Evolutionary conservation across 2,113 vertebrate genomes (phyloP).

Genomic region (Phoenicopterus ruber): DNA sequence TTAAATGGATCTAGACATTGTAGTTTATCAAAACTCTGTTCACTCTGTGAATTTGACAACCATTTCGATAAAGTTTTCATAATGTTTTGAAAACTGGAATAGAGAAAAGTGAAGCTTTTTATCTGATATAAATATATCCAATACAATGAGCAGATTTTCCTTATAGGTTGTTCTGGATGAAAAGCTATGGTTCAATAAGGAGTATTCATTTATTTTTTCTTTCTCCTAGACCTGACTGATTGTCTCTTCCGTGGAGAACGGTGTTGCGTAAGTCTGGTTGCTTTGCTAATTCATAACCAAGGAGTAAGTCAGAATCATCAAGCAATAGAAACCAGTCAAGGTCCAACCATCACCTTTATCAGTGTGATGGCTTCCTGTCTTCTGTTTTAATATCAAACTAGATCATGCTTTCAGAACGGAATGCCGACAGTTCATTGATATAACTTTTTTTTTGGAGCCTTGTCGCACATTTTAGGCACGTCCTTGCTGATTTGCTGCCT

Average conservation of each 20-base stretch:
- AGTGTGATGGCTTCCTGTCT: neutral
- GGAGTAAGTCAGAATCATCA: neutral
- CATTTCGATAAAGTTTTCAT: neutral
- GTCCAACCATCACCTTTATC: neutral
- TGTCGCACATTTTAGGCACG: neutral
- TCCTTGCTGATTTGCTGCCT: neutral
- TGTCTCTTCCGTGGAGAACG: neutral
- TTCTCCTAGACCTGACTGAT: neutral
- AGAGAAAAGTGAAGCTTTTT: neutral
- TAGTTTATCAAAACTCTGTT: neutral
- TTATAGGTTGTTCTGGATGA: neutral
- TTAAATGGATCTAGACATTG: neutral
- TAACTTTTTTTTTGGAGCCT: neutral
- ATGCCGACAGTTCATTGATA: neutral
- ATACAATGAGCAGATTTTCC: neutral
- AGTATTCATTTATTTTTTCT: neutral
- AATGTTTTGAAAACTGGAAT: neutral
- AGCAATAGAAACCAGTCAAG: neutral
- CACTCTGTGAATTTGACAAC: neutral
- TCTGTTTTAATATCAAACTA: neutral
- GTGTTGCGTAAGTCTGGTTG: neutral
- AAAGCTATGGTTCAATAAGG: neutral
- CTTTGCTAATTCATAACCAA: neutral
- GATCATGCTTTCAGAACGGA: neutral
- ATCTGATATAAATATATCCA: neutral